Evolutionary conservation across 1,140 invertebrate genomes (phyloP), one percentile per base, ranked within the genome.

Genomic region (Philaenus spumarius): DNA sequence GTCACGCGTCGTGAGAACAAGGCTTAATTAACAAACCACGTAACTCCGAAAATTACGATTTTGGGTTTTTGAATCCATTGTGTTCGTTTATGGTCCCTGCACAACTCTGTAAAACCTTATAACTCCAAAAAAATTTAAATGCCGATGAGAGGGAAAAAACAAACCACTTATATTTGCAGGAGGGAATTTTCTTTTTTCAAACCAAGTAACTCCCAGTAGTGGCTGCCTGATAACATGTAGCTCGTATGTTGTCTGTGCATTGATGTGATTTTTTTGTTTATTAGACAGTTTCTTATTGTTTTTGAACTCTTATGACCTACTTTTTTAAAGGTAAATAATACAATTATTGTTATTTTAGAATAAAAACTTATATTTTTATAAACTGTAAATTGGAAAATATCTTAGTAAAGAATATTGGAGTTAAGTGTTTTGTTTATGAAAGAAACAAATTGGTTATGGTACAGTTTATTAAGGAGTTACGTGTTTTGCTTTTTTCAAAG

Each of bases 11-110:
- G n/a, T n/a, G n/a, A n/a, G n/a, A n/a, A n/a, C n/a, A n/a, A n/a
- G 48, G 20, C 48, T n/a, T 24, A 52, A 52, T 52, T 23, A 52
- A 52, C 48, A 52, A 52, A 52, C 19, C 4, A 24, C 48, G 24
- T 12, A 52, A 52, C 48, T 52, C 48, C 48, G 30, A 52, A 52
- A 52, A 26, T 1, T 30, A 5, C 4, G 11, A 26, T 52, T 52
- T 52, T n/a, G 48, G 5, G 48, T 7, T 52, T 52, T 52, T 52
- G 1, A 52, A 26, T 1, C 23, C 30, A 9, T 30, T 52, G 30
- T 15, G 30, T 37, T 26, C n/a, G 17, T 40, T 40, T 40, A 5
- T 17, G 17, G 39, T 40, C 4, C 39, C 39, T 40, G 14, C 39
- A n/a, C 39, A 40, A 9, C 7, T 52, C 3, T 4, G 6, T n/a